Evolutionary conservation across 2,113 vertebrate genomes (phyloP), one percentile per base, ranked within the genome.

Genomic region (Urocolius indicus): DNA sequence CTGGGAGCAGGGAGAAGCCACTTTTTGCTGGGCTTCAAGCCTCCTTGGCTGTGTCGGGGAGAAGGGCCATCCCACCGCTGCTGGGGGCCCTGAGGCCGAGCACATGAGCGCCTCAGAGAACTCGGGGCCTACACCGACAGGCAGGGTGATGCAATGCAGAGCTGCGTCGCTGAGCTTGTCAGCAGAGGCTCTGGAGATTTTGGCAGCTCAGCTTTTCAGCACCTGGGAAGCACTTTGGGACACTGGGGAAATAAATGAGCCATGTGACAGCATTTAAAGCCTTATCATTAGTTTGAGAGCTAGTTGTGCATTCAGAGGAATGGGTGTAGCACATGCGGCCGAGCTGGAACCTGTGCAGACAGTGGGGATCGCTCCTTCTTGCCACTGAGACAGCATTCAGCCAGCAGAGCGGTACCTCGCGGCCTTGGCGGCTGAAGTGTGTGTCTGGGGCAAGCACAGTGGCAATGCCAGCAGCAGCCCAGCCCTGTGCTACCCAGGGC

Each of bases 251-350:
- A 88, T 95, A 88, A 95, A 96, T 92, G n/a, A 86, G 57, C 82
- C 89, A 68, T 68, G 88, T 77, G 90, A 94, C 3, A n/a, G 88
- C 73, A 88, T 89, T 93, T 89, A 87, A 92, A 95, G 43, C 73
- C 93, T 95, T 94, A 96, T 93, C 93, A 57, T 90, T 84, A 51
- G 48, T 94, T 93, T 93, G 86, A 77, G 90, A 91, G 75, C 32
- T 75, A 89, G 77, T 87, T 96, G 86, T 96, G 95, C 87, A 93
- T 96, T 94, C 90, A 95, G 87, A 95, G 96, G 89, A 93, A 92
- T 91, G 86, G 84, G 89, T n/a, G 90, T 93, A 92, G 77, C 86
- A 84, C 63, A 67, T 22, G 43, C 36, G 3, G 27, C 90, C 4
- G 13, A 66, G 67, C 81, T 76, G 76, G 71, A 86, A 90, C 65